Evolutionary conservation across 2,888 invertebrate species (phyloP).

Genomic region (Boloria euphrosyne): DNA sequence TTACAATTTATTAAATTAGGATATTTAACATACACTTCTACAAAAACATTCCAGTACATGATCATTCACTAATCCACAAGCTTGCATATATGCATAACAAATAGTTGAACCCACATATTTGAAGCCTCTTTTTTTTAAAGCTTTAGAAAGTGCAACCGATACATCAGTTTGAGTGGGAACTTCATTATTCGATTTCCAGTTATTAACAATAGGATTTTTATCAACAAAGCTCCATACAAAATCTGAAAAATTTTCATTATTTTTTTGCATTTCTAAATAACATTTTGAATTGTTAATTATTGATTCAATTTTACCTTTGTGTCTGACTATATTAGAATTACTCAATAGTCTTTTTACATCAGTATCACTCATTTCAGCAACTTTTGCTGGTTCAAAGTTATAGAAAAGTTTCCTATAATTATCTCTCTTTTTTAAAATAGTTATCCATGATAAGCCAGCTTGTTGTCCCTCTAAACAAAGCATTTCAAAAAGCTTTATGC

Average conservation of each 20-base stretch:
- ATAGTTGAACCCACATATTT: conserved; percentile 68
- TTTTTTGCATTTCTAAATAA: conserved; percentile 58
- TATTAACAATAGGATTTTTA: conserved; percentile 57
- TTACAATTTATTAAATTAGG: no score
- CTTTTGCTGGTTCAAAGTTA: conserved; percentile 60
- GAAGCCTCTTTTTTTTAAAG: conserved; percentile 64
- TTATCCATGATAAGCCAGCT: conserved; percentile 73
- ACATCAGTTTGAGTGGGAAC: conserved; percentile 57
- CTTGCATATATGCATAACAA: conserved; percentile 77
- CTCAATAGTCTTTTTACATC: conserved; percentile 50
- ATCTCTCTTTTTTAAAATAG: conserved; percentile 68
- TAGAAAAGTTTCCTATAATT: conserved; percentile 58
- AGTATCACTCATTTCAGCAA: conserved; percentile 49
- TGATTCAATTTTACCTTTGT: conserved; percentile 66
- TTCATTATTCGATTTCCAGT: conserved; percentile 54
- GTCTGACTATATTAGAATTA: conserved; percentile 58
- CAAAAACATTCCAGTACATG: conserved; percentile 58
- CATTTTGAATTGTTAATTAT: conserved; percentile 67
- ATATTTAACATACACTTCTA: conserved; percentile 24
- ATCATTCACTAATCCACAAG: conserved; percentile 72
- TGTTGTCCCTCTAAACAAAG: conserved; percentile 75
- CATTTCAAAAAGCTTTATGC: conserved; percentile 65
- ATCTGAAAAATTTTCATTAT: conserved; percentile 59
- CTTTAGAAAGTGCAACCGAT: conserved; percentile 59
- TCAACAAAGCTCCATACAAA: conserved; percentile 70